These are phyloP conservation scores for Hydrolagus colliei DNA, from an alignment of 2,797 vertebrate species.

Conservation along the genomic window DNA sequence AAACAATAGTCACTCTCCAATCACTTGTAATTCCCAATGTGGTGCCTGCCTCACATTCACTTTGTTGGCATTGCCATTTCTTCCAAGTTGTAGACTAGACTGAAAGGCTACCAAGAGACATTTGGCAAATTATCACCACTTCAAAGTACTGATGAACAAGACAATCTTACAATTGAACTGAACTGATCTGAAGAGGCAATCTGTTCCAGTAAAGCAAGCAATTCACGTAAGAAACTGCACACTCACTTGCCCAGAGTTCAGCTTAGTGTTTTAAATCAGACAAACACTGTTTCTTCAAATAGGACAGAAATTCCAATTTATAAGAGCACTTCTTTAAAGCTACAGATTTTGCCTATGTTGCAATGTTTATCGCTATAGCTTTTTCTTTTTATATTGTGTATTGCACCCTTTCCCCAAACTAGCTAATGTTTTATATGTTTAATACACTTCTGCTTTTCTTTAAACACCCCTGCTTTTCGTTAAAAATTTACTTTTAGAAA, in stretches of 20 bases:
- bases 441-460: constrained; percentile 11
- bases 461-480: not conserved
- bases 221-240: not conserved
- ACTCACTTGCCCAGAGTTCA: constrained; percentile 8
- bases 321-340: constrained; percentile 31
- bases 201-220: constrained; percentile 27
- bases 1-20: not conserved
- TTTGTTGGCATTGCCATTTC: not conserved
- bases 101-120: constrained; percentile 5
- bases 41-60: not conserved
- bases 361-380: constrained; percentile 20
- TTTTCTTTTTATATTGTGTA: constrained; percentile 22
- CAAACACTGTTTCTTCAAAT: constrained; percentile 25
- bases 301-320: constrained; percentile 20
- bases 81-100: constrained; percentile 2
- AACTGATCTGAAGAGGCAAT: not conserved
- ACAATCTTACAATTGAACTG: constrained; percentile 7
- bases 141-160: constrained; percentile 9
- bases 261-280: constrained; percentile 17
- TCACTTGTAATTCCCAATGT: constrained; percentile 7
- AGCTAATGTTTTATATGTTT: constrained; percentile 20
- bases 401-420: constrained; percentile 29
- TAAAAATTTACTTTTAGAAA: constrained; percentile 9
- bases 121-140: constrained; percentile 11
- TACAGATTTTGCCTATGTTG: constrained; percentile 4